These are phyloP conservation scores for Asarcornis scutulata DNA, from an alignment of 2,113 vertebrate genomes.

Conservation along the genomic window DNA sequence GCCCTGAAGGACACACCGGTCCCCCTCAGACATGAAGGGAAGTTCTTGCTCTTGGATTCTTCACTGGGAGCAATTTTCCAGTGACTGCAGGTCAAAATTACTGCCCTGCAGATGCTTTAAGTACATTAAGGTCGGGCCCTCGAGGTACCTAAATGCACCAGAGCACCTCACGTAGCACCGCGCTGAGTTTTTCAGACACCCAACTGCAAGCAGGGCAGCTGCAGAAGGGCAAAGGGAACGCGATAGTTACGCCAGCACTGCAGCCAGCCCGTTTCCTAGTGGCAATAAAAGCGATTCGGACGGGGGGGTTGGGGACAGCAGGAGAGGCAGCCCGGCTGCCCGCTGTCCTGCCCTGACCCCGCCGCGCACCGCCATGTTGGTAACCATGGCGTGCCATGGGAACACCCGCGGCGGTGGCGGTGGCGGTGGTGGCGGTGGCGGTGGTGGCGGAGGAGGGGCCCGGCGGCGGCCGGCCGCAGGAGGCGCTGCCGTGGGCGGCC, in stretches of 20 bases:
- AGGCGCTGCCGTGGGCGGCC: too few species aligned
- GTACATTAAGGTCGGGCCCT: background rate
- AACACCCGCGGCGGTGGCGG: background rate
- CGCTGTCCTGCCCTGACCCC: background rate
- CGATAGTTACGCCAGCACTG: background rate
- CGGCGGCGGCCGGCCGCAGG: too few species aligned
- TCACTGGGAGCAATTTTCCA: background rate
- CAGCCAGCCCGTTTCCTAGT: background rate
- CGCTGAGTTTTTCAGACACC: background rate
- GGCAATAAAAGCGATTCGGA: background rate
- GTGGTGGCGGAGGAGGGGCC: too few species aligned
- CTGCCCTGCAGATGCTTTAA: background rate
- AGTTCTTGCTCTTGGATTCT: background rate
- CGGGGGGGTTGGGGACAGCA: background rate
- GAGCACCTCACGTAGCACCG: background rate
- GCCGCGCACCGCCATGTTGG: background rate
- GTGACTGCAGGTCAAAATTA: rapidly evolving
- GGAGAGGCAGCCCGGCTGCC: background rate
- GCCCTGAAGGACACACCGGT: background rate
- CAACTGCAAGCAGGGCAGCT: background rate
- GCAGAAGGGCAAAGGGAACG: background rate
- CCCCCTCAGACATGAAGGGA: background rate
- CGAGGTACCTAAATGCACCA: rapidly evolving
- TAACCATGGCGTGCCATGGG: background rate
- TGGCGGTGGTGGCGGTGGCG: too few species aligned